These are phyloP conservation scores for Cebus imitator DNA, from an alignment of 2,113 vertebrate genomes.

Conservation along the genomic window DNA sequence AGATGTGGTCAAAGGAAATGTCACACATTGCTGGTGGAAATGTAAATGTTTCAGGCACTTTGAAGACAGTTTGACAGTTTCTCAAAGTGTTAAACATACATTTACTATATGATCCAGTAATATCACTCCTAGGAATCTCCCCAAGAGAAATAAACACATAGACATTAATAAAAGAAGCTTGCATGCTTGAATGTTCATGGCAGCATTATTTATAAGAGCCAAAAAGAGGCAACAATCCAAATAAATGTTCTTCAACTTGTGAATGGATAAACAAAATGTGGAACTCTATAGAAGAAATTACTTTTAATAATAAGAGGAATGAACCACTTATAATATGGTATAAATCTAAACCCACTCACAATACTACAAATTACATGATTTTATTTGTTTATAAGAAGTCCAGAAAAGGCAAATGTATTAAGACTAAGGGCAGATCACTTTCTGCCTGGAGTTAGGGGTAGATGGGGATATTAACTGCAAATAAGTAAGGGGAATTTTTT, in stretches of 20 bases:
- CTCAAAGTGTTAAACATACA: not conserved
- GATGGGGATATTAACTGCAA: not conserved
- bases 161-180: not conserved
- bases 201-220: not conserved
- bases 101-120: not conserved
- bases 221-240: not conserved
- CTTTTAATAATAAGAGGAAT: not conserved
- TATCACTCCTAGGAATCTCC: not conserved
- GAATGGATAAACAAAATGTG: not conserved
- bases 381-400: not conserved
- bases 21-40: not conserved
- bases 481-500: not conserved
- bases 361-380: not conserved
- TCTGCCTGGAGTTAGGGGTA: not conserved
- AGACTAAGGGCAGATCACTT: not conserved
- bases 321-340: not conserved
- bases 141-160: not conserved
- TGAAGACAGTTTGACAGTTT: not conserved
- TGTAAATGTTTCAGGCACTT: not conserved
- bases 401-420: not conserved
- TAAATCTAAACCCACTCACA: not conserved
- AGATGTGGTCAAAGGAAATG: not conserved
- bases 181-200: not conserved
- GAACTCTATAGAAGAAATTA: not conserved
- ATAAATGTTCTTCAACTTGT: not conserved